A percentile compares a stretch with the other conserved stretches of the same genome.
phyloP scores from a whole-genome alignment of 2,113 vertebrate species.

The Hylia prasina region DNA sequence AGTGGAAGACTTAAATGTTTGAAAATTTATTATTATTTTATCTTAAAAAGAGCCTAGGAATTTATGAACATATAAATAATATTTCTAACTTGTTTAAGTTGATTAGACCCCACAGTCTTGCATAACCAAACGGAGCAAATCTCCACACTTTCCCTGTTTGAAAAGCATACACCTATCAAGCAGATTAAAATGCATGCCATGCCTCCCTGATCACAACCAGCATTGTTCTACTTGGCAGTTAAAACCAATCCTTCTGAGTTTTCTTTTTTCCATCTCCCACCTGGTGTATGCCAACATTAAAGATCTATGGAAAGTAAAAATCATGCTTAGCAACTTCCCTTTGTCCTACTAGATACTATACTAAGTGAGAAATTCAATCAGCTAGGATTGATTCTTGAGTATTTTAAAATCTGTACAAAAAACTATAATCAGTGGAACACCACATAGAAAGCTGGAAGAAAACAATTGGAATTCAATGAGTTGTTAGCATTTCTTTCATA shows the following conservation, averaged over 20 bases:
- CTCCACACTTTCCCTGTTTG: not conserved
- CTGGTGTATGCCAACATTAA: not conserved
- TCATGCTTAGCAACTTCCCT: not conserved
- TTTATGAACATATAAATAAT: slow-evolving; percentile 1
- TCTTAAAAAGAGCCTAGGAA: not conserved
- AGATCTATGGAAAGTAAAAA: not conserved
- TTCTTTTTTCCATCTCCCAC: not conserved
- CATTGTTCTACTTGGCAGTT: not conserved
- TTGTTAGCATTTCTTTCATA: not conserved
- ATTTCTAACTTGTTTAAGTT: not conserved
- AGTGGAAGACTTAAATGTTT: not conserved
- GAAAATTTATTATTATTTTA: not conserved
- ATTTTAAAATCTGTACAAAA: not conserved
- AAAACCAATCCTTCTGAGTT: not conserved
- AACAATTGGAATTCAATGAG: fast-evolving
- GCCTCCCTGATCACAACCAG: not conserved
- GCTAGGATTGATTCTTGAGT: not conserved
- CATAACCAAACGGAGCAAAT: not conserved
- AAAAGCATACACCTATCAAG: not conserved
- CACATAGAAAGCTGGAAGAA: not conserved
- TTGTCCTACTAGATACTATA: not conserved
- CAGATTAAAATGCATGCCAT: slow-evolving; percentile 5
- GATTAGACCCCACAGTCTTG: not conserved
- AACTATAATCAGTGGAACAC: not conserved
- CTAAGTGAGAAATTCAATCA: not conserved